Conservation (phyloP, 2,888 invertebrate species). For the Esperia sulphurella region DNA sequence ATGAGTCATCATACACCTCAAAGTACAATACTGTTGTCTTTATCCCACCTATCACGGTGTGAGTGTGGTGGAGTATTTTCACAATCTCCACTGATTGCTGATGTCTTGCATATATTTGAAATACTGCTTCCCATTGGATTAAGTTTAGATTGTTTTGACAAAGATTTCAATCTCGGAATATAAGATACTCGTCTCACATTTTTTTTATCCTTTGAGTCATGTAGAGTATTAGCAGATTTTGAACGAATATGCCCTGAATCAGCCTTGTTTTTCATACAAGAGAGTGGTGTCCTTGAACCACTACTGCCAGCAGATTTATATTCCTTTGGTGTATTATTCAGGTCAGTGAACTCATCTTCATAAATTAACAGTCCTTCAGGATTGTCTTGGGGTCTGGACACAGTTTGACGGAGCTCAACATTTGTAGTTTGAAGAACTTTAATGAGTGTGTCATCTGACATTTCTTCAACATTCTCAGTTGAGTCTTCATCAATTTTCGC, state of each 20-base stretch:
- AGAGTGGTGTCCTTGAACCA: slow-evolving; percentile 67
- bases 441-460: slow-evolving; percentile 69
- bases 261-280: slow-evolving; percentile 72
- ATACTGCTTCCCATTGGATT: slow-evolving; percentile 47
- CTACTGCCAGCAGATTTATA: slow-evolving; percentile 47
- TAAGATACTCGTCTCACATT: slow-evolving; percentile 55
- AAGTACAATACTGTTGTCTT: slow-evolving; percentile 71
- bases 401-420: slow-evolving; percentile 44
- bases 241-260: slow-evolving; percentile 57
- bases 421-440: slow-evolving; percentile 64
- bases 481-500: slow-evolving; percentile 38
- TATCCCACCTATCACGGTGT: slow-evolving; percentile 71
- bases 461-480: slow-evolving; percentile 61
- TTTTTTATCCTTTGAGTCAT: slow-evolving; percentile 48
- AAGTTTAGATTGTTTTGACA: slow-evolving; percentile 45
- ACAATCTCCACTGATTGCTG: slow-evolving; percentile 57
- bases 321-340: slow-evolving; percentile 57
- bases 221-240: slow-evolving; percentile 63
- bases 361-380: slow-evolving; percentile 77
- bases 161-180: slow-evolving; percentile 65
- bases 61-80: slow-evolving; percentile 74
- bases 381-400: slow-evolving; percentile 39
- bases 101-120: slow-evolving; percentile 51
- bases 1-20: slow-evolving; percentile 31
- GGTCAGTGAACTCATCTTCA: slow-evolving; percentile 67